phyloP scores from a whole-genome alignment of 1,140 invertebrate genomes.

The Euura lappo region DNA sequence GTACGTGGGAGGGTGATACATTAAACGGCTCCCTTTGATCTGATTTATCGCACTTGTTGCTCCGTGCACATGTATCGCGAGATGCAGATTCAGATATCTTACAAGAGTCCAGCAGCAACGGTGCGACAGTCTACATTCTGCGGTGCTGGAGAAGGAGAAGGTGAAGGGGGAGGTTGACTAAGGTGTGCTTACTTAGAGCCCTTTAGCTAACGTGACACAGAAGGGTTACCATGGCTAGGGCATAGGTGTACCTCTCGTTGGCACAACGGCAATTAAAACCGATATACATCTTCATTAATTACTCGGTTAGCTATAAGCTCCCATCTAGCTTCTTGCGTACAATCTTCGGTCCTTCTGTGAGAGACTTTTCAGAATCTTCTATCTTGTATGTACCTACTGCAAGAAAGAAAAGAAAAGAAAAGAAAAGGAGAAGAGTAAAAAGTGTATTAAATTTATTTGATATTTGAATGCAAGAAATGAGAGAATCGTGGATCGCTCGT shows the following conservation, averaged over 20 bases:
- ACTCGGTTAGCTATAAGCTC: background rate
- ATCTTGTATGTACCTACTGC: background rate
- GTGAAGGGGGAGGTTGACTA: too few species aligned
- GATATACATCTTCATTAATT: constrained; percentile 5
- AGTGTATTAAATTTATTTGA: too few species aligned
- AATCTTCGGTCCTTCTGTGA: background rate
- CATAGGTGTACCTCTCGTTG: too few species aligned
- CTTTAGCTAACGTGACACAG: too few species aligned
- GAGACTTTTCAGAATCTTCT: too few species aligned
- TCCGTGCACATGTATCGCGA: constrained; percentile 15
- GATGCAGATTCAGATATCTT: constrained; percentile 42
- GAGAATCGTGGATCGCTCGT: background rate
- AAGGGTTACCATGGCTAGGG: too few species aligned
- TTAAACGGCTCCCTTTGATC: constrained; percentile 28
- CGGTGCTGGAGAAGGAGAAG: too few species aligned
- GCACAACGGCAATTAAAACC: background rate
- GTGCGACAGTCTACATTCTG: too few species aligned
- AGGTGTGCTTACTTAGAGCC: too few species aligned
- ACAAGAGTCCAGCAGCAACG: too few species aligned
- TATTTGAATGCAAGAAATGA: background rate
- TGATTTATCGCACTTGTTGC: constrained; percentile 27
- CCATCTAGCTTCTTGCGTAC: background rate
- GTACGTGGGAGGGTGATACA: background rate
- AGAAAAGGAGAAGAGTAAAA: constrained; percentile 6
- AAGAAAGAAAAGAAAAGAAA: background rate